Evolutionary conservation across 2,888 invertebrate species (phyloP), one percentile per base, ranked within the genome.

Genomic region (Philereme transversata): DNA sequence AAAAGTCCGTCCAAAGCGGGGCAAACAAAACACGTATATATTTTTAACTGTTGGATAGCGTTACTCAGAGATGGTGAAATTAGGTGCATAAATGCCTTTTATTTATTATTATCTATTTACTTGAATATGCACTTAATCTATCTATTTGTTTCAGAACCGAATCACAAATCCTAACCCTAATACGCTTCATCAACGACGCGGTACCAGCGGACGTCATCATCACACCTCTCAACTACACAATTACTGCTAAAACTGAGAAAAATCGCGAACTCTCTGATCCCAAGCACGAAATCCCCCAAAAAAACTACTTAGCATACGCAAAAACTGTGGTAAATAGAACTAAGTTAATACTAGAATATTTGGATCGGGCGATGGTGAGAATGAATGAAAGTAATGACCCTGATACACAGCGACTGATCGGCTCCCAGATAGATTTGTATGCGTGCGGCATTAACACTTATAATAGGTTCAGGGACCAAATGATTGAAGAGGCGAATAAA

Each of bases 151-250:
- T 68, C 82, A 93, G 93, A 64, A 75, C 77, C 11, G 65, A 81
- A 43, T 74, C 81, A 2, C 87, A 87, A 77, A 72, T 92, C 0
- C 46, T 88, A 34, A 76, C 83, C 0, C 70, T 93, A 4, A 80
- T 93, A 22, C 88, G 91, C 66, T 83, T 79, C 64, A 80, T 93
- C 8, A 79, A 89, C 43, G 84, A 88, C 50, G 75, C 74, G 0
- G 74, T 93, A 4, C 87, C 89, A 1, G 69, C 82, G 6, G 78
- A 82, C 64, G 71, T 89, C 3, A 63, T 91, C 41, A 76, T 77
- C 4, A 88, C 88, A 4, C 76, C 83, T 5, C 68, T 73, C 3
- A 70, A 78, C 50, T 73, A 81, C 35, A 80, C 60, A 68, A 74
- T 89, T 0, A 77, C 73, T 0, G 65, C 82, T 0, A 81, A 78